Conservation (phyloP, 2,797 vertebrate species). For the Hypotaenidia philippensis region DNA sequence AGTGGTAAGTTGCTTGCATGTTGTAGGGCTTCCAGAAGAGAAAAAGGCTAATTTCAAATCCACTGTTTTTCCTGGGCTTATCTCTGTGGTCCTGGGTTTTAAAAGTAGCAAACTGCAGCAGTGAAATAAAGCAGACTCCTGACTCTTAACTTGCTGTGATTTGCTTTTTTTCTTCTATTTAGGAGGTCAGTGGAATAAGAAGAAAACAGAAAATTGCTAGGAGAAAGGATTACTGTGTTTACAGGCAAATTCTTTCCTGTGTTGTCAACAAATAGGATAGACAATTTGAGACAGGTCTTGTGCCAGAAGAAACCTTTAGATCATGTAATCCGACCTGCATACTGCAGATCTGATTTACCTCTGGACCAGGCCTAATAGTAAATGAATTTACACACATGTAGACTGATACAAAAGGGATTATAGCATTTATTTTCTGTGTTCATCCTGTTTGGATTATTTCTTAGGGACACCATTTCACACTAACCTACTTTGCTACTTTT, state of each 20-base stretch:
- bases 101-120: neutral
- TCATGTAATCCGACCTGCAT: neutral
- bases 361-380: neutral
- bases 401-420: neutral
- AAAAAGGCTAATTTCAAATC: neutral
- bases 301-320: neutral
- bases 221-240: neutral
- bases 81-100: neutral
- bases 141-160: neutral
- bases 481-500: neutral
- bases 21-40: neutral
- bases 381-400: neutral
- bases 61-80: neutral
- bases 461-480: neutral
- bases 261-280: neutral
- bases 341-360: neutral
- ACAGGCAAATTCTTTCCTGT: neutral
- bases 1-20: neutral
- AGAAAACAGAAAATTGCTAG: neutral
- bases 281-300: neutral
- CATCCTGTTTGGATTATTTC: neutral
- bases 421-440: neutral
- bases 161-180: neutral
- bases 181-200: neutral
- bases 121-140: neutral